Evolutionary conservation across 2,888 invertebrate species (phyloP).

Genomic region (Pogonocherus hispidulus): DNA sequence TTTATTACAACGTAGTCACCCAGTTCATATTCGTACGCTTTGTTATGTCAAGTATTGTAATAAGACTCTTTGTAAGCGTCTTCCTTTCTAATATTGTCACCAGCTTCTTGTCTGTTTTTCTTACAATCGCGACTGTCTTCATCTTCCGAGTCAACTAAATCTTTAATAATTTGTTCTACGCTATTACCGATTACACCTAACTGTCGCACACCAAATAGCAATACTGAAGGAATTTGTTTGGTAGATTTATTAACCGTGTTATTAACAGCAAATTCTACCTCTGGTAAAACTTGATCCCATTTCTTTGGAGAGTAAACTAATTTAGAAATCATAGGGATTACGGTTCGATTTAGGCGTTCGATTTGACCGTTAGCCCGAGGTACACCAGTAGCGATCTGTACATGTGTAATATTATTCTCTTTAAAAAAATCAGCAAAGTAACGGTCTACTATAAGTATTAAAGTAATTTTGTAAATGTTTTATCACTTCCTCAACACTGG

Average conservation of each 20-base stretch:
- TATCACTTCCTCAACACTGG: conserved; percentile 42
- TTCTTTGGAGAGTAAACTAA: not conserved
- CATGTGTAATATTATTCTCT: conserved; percentile 20
- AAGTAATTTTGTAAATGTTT: conserved; percentile 50
- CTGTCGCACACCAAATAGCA: conserved; percentile 20
- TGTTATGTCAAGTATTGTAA: conserved; percentile 39
- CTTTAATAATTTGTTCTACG: conserved; percentile 16
- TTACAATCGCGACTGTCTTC: conserved; percentile 23
- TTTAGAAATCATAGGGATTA: conserved; percentile 50
- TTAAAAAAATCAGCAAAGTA: conserved; percentile 45
- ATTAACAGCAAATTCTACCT: conserved; percentile 28
- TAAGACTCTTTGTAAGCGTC: conserved; percentile 38
- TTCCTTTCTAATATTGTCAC: conserved; percentile 36
- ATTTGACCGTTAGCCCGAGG: conserved; percentile 59
- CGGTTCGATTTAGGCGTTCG: conserved; percentile 48
- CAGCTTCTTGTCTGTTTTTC: conserved; percentile 25
- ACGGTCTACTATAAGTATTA: conserved; percentile 49
- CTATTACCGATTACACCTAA: conserved; percentile 2
- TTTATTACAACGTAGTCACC: conserved; percentile 47
- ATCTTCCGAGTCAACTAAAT: not conserved
- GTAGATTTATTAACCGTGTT: conserved; percentile 17
- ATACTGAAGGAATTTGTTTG: not conserved
- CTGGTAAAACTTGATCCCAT: conserved; percentile 6
- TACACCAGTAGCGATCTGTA: conserved; percentile 52
- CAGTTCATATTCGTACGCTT: conserved; percentile 30